Base-by-base conservation (phyloP, 1,140 invertebrate genomes). In the Heliconius hermathena region DNA sequence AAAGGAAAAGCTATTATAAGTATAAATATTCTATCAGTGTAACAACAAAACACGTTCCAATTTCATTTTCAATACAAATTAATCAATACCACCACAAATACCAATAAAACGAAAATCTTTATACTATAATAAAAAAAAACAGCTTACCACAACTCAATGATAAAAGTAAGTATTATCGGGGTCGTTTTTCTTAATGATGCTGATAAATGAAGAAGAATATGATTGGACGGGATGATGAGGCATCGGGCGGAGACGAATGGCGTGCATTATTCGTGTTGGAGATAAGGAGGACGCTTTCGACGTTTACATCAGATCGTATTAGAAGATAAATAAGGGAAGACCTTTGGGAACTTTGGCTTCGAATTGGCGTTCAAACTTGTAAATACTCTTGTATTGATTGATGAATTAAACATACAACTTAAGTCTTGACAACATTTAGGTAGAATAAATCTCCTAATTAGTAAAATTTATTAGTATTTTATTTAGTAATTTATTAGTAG, bases 151-250 rank as follows among this genome's bases (percentile, higher is more conserved):
- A 18, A 38, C 66, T 20, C 70, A 77, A 52, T 71, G 46, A 78
- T 78, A 49, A 78, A 78, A 74, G 72, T 70, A 73, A 66, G 77
- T 81, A 78, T 81, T 76, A 81, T 76, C 72, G 80, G 41, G 52
- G 46, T 76, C 76, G 49, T 81, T 74, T 78, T 81, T 81, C 80
- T 78, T 81, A 81, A 81, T 81, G 80, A 81, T 78, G 71, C 80
- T 81, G 77, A 81, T 81, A 81, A 76, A 81, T 81, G 76, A 78
- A 78, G 80, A 81, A 81, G 77, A 81, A 81, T 81, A 81, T 78
- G 73, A 81, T 81, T 81, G 80, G 80, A 76, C 77, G 57, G 80
- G 74, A 81, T 81, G 80, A 81, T 81, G 80, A 78, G 76, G 66
- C 70, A 52, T 81, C 70, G 52, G 73, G 77, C 66, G 77, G 73